phyloP scores from a whole-genome alignment of 2,797 vertebrate genomes.

The Smutsia gigantea region DNA sequence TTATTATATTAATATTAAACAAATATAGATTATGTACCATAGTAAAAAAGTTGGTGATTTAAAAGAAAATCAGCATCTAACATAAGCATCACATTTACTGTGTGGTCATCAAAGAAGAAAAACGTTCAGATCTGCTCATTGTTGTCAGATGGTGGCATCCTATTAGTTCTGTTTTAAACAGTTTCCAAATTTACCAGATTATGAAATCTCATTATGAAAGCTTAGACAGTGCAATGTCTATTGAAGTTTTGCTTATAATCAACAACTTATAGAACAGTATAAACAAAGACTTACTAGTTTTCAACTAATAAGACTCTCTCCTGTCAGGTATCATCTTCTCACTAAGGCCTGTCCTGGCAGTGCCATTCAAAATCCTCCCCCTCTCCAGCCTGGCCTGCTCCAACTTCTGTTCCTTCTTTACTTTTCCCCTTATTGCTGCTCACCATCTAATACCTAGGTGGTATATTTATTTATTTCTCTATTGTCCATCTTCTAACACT shows the following conservation, averaged over 20 bases:
- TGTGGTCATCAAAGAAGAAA: background rate
- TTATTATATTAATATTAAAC: conserved; percentile 36
- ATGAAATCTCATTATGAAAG: conserved; percentile 40
- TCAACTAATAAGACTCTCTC: background rate
- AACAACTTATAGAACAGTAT: conserved; percentile 19
- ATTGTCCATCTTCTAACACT: background rate
- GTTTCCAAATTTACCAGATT: conserved; percentile 56
- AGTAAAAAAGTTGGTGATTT: background rate
- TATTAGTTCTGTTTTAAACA: conserved; percentile 37
- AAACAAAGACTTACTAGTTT: background rate
- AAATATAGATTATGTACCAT: background rate
- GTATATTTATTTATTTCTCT: background rate
- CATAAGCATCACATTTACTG: background rate
- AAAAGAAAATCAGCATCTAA: conserved; percentile 36
- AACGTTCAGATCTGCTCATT: background rate
- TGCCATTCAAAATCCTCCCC: background rate
- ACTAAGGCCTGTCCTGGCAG: background rate
- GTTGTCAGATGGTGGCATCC: background rate
- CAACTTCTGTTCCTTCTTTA: background rate
- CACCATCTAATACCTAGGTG: background rate
- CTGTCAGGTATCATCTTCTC: background rate
- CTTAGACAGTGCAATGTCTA: background rate
- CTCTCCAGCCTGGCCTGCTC: background rate
- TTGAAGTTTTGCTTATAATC: conserved; percentile 29
- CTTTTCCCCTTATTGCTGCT: background rate